Base-by-base conservation (phyloP, 2,888 invertebrate genomes). In the Trimorus sp. region DNA sequence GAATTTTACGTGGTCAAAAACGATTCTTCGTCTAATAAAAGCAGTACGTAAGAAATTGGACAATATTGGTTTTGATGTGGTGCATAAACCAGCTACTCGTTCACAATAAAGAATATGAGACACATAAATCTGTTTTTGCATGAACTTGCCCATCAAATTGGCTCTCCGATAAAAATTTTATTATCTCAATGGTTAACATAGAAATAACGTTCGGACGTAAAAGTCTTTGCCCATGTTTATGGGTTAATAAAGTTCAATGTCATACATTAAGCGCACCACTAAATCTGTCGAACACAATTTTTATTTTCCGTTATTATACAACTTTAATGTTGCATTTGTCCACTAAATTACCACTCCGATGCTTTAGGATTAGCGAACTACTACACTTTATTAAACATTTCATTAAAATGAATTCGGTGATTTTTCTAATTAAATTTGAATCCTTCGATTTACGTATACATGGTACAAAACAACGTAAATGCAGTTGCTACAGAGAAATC, bases 111-210 rank as follows among this genome's bases (percentile, higher is more conserved):
- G 53, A n/a, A 65, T 65, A 15, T 65, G 48, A 36, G 40, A 53
- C 38, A 38, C 40, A 53, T 65, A 48, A 65, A 66, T 65, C 38
- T 49, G 7, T 40, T 69, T 45, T 69, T 38, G 70, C 59, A 59
- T 51, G 40, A 60, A 58, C 38, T 14, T 15, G 15, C 45, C 54
- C 54, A n/a, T 54, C 37, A 66, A 58, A 69, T 58, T 59, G 58
- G 38, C 15, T 36, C n/a, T 4, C 38, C 69, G 58, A 71, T 71
- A 71, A 71, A 71, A 58, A n/a, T 71, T 71, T 71, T 71, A 71
- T 60, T 36, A 38, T 26, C 49, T 11, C 40, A 60, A 53, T 53
- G 60, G 51, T 71, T 71, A 56, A 56, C 68, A 68, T 42, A 56
- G 56, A 56, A 48, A 68, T 68, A 68, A 56, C 45, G 16, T 37